Percentiles rank a stretch among this genome's conserved stretches.
These are phyloP conservation scores for Plebejus melissa DNA, from an alignment of 2,888 invertebrate species.

Conservation along the genomic window DNA sequence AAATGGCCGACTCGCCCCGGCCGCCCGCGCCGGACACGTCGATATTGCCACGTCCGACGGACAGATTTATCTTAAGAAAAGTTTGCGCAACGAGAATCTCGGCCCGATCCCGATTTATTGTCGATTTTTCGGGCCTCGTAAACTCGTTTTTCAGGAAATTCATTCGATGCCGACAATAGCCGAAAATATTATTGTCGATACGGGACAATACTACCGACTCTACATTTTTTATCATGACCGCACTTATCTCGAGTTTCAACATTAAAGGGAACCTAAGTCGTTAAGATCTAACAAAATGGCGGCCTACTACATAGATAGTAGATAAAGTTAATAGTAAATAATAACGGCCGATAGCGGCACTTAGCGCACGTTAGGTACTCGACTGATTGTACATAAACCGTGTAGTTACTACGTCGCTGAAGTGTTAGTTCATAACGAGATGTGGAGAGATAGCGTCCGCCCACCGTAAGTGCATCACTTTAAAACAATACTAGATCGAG, in stretches of 20 bases:
- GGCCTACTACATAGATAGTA: conserved; percentile 8
- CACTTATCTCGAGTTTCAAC: background rate
- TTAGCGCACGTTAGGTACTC: background rate
- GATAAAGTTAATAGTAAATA: conserved; percentile 8
- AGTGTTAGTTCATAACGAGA: conserved; percentile 16
- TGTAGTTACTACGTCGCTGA: background rate
- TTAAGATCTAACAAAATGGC: conserved; percentile 7
- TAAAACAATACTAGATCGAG: conserved; percentile 13
- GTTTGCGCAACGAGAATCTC: background rate
- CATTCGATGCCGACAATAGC: background rate
- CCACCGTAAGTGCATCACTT: conserved; percentile 14
- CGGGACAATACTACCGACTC: background rate
- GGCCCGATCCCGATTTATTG: conserved; percentile 1
- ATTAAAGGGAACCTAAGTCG: conserved; percentile 1
- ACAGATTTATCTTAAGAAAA: conserved; percentile 21
- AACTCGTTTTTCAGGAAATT: conserved; percentile 3
- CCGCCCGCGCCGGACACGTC: conserved; percentile 11
- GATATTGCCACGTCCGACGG: conserved; percentile 16
- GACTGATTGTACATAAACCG: conserved; percentile 8
- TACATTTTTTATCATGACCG: background rate
- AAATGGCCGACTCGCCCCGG: conserved; percentile 12
- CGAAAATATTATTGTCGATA: background rate
- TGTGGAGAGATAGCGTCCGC: conserved; percentile 14
- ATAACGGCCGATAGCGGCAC: conserved; percentile 10
- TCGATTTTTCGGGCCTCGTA: background rate